Evolutionary conservation across 2,888 invertebrate species (phyloP).

Genomic region (Caenorhabditis sp.): DNA sequence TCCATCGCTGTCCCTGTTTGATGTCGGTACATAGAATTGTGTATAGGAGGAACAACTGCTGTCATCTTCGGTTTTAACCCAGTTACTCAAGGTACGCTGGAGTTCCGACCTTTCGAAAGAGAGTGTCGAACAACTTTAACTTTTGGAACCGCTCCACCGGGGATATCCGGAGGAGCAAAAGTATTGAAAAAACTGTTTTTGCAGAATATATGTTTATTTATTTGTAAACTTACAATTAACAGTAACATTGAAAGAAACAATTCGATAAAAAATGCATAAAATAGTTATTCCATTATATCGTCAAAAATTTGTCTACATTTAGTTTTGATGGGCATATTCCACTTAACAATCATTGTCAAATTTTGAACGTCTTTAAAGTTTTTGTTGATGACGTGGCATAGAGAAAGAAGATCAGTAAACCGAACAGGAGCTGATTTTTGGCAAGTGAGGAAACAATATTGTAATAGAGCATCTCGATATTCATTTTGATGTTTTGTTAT

Average conservation of each 20-base stretch:
- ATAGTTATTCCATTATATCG: not conserved
- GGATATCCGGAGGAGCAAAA: too few relatives aligned
- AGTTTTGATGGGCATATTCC: too few relatives aligned
- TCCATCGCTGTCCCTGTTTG: too few relatives aligned
- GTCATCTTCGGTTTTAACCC: slow-evolving; percentile 63
- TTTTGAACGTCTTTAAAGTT: not conserved
- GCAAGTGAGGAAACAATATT: not conserved
- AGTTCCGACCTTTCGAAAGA: slow-evolving; percentile 62
- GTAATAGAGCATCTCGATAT: not conserved
- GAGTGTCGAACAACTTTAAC: slow-evolving; percentile 56
- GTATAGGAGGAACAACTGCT: too few relatives aligned
- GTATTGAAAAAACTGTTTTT: too few relatives aligned
- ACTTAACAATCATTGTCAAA: not conserved
- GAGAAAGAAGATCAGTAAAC: not conserved
- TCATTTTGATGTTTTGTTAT: not conserved
- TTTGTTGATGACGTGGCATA: not conserved
- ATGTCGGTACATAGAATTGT: too few relatives aligned
- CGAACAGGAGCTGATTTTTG: not conserved
- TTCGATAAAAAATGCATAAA: too few relatives aligned
- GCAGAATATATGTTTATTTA: too few relatives aligned
- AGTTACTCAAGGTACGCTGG: slow-evolving; percentile 65
- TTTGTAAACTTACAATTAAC: too few relatives aligned
- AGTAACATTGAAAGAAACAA: too few relatives aligned
- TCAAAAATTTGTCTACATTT: not conserved
- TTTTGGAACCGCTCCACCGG: too few relatives aligned